Evolutionary conservation across 2,797 vertebrate species (phyloP), one percentile per base, ranked within the genome.

Genomic region (Pterois miles): DNA sequence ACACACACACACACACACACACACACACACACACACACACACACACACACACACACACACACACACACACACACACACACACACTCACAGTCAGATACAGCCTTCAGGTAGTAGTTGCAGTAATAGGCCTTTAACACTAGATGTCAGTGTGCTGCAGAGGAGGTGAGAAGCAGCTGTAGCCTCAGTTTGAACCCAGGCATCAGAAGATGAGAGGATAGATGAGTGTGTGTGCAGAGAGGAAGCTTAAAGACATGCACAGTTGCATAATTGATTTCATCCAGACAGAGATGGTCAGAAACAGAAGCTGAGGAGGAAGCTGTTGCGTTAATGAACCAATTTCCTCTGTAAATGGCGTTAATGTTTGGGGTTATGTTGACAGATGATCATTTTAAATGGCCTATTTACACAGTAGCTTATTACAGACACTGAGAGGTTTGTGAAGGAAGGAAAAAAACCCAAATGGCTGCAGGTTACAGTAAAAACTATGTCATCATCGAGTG

Each of bases 101-200:
- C 38, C 13, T 60, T 16, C 10, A 1, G 4, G 25, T 8, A 10
- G 7, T 0, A 23, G 54, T 0, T 86, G 91, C 82, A 92, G 86
- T 88, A 31, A 50, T 16, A 62, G 0, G 1, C 1, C 2, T 18
- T 9, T 0, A 56, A 38, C 93, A 89, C 88, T 91, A 93, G 94
- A 92, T 92, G 94, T 88, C 94, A 94, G 88, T 80, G 77, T 91
- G 83, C 43, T 75, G 82, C 88, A 88, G 33, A 83, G 57, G n/a
- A 86, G 81, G 20, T 10, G 43, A 36, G 23, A 1, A 33, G 57
- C 72, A 66, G 74, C 71, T 16, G 56, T 56, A 74, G 4, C 86
- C 90, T 90, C 74, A 56, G 78, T 76, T 82, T 91, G 86, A 91
- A 90, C 90, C 65, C 77, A 1, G 48, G 10, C 23, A 1, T 52